Evolutionary conservation across 2,113 vertebrate genomes (phyloP), one percentile per base, ranked within the genome.

Genomic region (Tragelaphus scriptus): DNA sequence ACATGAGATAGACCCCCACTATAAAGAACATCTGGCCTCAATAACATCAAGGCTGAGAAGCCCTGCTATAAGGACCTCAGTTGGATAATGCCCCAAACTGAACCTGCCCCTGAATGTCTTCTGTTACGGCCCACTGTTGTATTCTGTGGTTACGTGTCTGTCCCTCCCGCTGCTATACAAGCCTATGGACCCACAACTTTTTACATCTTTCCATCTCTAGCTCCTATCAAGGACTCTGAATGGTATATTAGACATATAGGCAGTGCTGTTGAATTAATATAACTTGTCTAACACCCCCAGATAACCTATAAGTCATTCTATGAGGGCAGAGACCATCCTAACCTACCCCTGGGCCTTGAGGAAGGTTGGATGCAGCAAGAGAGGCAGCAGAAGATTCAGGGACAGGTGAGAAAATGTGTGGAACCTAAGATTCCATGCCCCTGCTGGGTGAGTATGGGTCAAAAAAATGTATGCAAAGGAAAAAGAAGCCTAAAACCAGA

Each of bases 1-100:
- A 47, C 5, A 6, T 0, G 65, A 8, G 55, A 51, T 12, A 8
- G 25, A 32, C 12, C 23, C 47, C 79, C 58, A 59, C 40, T 21
- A 15, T 8, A 30, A 26, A 51, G 1, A 25, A 44, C 3, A 14
- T 0, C 8, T 4, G 8, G 1, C 26, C 23, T 49, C 77, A 28
- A 6, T 7, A 44, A 61, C 6, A 12, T 14, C 16, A 49, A 79
- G 75, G 79, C 2, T 28, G 25, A 75, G 51, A 63, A 36, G 79
- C 32, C 30, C 9, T 36, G 28, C 25, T 3, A 7, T 21, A 65
- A 26, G 21, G 13, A 44, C 32, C 44, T 81, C 6, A 7, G 17
- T 14, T n/a, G 40, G 75, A 28, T 19, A 40, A n/a, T 1, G 3
- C 63, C 53, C 51, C 40, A 9, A 10, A 63, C 13, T n/a, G 28